phyloP scores from a whole-genome alignment of 2,113 vertebrate genomes.

The Acanthisitta chloris region DNA sequence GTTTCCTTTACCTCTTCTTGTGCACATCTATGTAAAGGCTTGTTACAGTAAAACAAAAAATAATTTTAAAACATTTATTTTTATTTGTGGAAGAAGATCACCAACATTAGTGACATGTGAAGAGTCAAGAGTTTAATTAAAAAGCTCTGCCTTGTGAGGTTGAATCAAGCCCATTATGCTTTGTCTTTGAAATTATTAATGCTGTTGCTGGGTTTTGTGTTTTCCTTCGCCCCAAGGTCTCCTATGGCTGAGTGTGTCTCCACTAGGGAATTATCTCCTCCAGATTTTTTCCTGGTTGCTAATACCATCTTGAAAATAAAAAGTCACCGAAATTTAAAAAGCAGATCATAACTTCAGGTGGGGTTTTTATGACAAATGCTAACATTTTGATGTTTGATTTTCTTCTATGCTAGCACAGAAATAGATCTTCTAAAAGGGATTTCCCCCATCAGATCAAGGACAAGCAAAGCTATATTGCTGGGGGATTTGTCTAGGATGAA shows the following conservation, averaged over 20 bases:
- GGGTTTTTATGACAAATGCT: not conserved
- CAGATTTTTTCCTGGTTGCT: not conserved
- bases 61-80: not conserved
- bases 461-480: not conserved
- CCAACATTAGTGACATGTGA: not conserved
- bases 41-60: not conserved
- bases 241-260: not conserved
- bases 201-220: not conserved
- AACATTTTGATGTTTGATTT: not conserved
- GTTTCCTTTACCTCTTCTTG: not conserved
- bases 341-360: not conserved
- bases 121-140: not conserved
- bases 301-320: not conserved
- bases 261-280: not conserved
- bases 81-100: not conserved
- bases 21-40: not conserved
- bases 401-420: not conserved
- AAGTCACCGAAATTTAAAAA: not conserved
- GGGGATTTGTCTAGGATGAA: not conserved
- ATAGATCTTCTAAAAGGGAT: not conserved
- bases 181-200: not conserved
- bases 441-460: not conserved
- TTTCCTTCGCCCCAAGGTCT: not conserved
- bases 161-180: not conserved
- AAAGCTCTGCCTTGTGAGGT: not conserved